Evolutionary conservation across 2,113 vertebrate genomes (phyloP), one percentile per base, ranked within the genome.

Genomic region (Apistogramma diplotaenia): DNA sequence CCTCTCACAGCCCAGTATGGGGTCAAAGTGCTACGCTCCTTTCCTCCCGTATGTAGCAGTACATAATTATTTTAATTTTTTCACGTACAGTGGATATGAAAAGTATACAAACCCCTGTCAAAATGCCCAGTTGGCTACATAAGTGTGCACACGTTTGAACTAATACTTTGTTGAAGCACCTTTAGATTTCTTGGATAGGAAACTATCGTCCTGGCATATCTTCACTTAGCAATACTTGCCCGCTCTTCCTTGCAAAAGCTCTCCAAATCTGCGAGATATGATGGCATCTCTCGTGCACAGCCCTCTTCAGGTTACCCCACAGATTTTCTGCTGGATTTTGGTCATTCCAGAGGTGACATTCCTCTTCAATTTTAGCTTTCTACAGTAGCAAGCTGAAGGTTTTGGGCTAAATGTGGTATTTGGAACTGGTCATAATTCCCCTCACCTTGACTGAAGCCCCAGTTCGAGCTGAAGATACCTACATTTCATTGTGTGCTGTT

Each of bases 1-100:
- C 98, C 97, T 0, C 96, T 99, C 84, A 99, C 98, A 0, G 98
- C 98, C 0, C 98, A 99, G 87, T 99, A 99, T 0, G 98, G 97
- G 1, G 98, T 99, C 74, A 98, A 98, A 96, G 98, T 99, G 59
- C 95, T 99, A 33, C 95, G 97, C 3, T 99, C 98, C 35, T 99
- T 99, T 88, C 98, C 98, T 15, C 97, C 98, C 74, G 98, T 99
- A 94, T 84, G 93, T 33, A 35, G 55, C 56, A 12, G 59, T 29
- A n/a, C 57, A 62, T 49, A 51, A 1, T 46, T 27, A 33, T 6
- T 7, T 67, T 0, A 33, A 12, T 73, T 73, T 9, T 23, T 49
- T 33, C 62, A 15, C 7, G 3, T 8, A 33, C 33, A 33, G 33
- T 33, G 33, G 35, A 8, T 37, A 37, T 37, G 9, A 37, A 37